Conservation (phyloP, 2,113 vertebrate species). For the Ailuropoda melanoleuca region DNA sequence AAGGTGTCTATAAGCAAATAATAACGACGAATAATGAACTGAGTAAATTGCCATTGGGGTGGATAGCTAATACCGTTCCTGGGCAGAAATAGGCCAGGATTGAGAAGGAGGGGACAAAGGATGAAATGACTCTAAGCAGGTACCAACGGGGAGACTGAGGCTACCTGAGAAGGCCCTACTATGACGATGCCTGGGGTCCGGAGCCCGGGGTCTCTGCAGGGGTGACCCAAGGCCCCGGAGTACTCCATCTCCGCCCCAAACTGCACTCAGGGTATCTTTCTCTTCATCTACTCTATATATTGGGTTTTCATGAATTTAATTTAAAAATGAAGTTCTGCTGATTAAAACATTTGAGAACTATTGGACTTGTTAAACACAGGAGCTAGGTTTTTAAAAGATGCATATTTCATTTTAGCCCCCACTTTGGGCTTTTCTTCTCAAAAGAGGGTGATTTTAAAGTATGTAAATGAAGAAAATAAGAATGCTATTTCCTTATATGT, state of each 20-base stretch:
- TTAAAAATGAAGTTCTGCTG: conserved; percentile 19
- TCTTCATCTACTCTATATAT: neutral
- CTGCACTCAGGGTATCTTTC: neutral
- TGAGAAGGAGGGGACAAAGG: neutral
- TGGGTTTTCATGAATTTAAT: neutral
- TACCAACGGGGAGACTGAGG: neutral
- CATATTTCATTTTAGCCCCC: conserved; percentile 11
- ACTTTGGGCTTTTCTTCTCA: neutral
- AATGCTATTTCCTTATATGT: neutral
- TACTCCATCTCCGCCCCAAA: neutral
- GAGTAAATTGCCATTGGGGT: neutral
- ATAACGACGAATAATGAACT: conserved; percentile 52
- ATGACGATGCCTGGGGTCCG: neutral
- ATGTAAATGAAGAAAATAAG: neutral
- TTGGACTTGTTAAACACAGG: neutral
- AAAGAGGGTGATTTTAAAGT: neutral
- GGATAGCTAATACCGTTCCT: neutral
- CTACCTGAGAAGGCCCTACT: neutral
- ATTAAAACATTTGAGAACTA: neutral
- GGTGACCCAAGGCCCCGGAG: neutral
- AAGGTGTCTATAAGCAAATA: conserved; percentile 54
- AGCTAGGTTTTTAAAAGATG: neutral
- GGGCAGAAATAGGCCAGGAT: neutral
- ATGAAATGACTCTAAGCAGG: neutral
- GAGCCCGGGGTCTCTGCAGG: neutral